Percentiles rank a stretch among this genome's conserved stretches.
Conservation (phyloP, 2,113 vertebrate species). For the Marcusenius ussheri region DNA sequence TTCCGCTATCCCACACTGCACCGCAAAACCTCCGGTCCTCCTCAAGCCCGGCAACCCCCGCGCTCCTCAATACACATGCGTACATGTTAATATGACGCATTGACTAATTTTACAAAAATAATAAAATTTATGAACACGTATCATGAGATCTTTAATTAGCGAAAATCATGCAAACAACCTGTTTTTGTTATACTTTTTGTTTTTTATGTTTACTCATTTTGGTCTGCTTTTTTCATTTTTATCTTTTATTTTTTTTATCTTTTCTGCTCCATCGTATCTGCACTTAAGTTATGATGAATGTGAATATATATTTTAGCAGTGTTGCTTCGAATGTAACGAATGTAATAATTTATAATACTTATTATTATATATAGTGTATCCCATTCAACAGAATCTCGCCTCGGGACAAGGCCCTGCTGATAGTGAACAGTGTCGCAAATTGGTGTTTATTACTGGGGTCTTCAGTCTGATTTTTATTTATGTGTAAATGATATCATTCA, state of each 20-base stretch:
- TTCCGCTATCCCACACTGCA: conserved; percentile 52
- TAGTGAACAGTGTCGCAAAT: not conserved
- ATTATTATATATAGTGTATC: not conserved
- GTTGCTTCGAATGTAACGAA: not conserved
- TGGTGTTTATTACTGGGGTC: not conserved
- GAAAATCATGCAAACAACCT: not conserved
- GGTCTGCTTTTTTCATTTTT: not conserved
- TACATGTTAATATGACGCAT: not conserved
- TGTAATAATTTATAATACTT: not conserved
- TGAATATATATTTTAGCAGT: not conserved
- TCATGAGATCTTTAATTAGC: not conserved
- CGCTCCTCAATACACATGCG: not conserved
- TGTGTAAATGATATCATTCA: not conserved
- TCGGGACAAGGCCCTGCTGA: not conserved
- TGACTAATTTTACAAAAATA: not conserved
- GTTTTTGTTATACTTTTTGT: not conserved
- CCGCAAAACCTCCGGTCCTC: conserved; percentile 38
- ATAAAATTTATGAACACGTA: not conserved
- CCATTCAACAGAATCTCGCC: not conserved
- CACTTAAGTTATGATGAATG: not conserved
- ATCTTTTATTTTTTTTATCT: not conserved
- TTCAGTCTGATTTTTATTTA: not conserved
- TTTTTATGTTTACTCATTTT: not conserved
- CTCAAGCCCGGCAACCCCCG: conserved; percentile 10
- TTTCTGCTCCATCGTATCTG: not conserved